Evolutionary conservation across 2,888 invertebrate species (phyloP), one percentile per base, ranked within the genome.

Genomic region (Therioaphis trifolii): DNA sequence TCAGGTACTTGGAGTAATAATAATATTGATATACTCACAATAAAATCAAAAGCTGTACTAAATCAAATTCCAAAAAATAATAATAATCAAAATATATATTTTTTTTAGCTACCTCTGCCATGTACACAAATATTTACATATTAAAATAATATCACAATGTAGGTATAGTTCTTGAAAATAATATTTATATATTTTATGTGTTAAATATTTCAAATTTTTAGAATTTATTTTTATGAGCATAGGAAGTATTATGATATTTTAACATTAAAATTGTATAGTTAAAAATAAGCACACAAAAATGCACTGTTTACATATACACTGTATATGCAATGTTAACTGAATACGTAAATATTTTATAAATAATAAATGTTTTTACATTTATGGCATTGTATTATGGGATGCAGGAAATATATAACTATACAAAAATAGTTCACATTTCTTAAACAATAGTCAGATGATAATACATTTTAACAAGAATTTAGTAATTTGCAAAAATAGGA

Each of bases 1-100:
- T 69, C 69, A 79, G 78, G 14, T 79, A 69, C 55, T 69, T 79
- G 68, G 78, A 79, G 24, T 79, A 55, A 79, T 35, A 35, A 35
- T 35, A n/a, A n/a, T 35, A 55, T 69, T 35, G 29, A 40, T 12
- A 11, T 21, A 18, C 0, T 21, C 43, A 7, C 35, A 69, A 18
- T 69, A 43, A 69, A 79, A 79, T 69, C 68, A 79, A 79, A 79
- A 79, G 27, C 55, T 43, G 55, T 52, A 43, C 14, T 55, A 27
- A 79, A 69, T 69, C 68, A 79, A 79, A 69, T 55, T 27, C 3
- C 35, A 15, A 21, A 55, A 79, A 63, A 29, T 4, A 52, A 78
- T 66, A 66, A 18, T n/a, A 79, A 79, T 79, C 69, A 69, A 79
- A 79, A 55, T 68, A n/a, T 66, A 18, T 49, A 66, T 52, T 52